These are phyloP conservation scores for Sarcophilus harrisii DNA, from an alignment of 2,797 vertebrate genomes.

Conservation along the genomic window DNA sequence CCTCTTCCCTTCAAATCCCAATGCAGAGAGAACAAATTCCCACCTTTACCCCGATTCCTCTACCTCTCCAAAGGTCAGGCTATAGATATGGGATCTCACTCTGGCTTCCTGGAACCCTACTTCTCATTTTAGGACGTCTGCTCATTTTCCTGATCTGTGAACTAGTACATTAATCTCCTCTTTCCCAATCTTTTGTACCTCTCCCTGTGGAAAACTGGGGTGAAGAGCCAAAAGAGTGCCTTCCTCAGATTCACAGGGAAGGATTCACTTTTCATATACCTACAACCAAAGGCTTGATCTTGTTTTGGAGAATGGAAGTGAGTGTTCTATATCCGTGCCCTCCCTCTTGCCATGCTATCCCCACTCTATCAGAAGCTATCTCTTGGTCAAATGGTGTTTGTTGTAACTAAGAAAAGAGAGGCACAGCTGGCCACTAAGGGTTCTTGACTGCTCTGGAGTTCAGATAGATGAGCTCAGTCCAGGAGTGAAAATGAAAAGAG, in stretches of 20 bases:
- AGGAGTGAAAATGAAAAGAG: neutral
- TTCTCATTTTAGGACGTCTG: neutral
- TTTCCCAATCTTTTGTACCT: neutral
- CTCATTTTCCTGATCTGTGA: neutral
- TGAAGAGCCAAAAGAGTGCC: neutral
- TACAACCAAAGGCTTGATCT: neutral
- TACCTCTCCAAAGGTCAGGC: neutral
- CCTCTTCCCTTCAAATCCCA: neutral
- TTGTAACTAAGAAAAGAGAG: neutral
- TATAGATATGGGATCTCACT: neutral
- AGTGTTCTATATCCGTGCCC: neutral
- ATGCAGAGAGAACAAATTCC: neutral
- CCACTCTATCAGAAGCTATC: neutral
- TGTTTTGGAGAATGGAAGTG: neutral
- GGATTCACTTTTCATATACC: neutral
- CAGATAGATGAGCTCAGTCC: neutral
- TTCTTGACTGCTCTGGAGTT: neutral
- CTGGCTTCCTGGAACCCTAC: neutral
- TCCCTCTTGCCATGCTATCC: too few relatives aligned
- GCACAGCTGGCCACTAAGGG: neutral
- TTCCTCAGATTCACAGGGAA: neutral
- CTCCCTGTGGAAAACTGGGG: conserved; percentile 34
- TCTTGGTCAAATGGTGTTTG: neutral
- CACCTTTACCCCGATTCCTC: neutral
- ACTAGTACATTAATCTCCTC: neutral